Percentiles rank a stretch among this genome's conserved stretches.
Conservation (phyloP, 2,888 invertebrate genomes). For the Chaetogeoica ovagalla region DNA sequence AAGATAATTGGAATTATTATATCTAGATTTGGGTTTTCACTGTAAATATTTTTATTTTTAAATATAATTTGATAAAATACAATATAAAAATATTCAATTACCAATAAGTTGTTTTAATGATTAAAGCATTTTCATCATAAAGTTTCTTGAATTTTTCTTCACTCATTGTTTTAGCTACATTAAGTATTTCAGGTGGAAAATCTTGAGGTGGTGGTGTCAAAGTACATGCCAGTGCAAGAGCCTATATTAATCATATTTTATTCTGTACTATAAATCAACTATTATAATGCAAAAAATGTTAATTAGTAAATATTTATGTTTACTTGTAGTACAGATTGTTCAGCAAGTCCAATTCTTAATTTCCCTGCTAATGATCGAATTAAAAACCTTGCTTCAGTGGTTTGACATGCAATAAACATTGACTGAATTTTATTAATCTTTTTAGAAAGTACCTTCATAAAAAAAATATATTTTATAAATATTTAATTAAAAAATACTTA, state of each 20-base stretch:
- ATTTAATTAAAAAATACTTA: slow-evolving; percentile 19
- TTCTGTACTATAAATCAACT: no score
- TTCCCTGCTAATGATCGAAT: slow-evolving; percentile 91
- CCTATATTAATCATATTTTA: slow-evolving; percentile 62
- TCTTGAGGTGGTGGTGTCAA: slow-evolving; percentile 74
- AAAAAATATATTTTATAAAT: slow-evolving; percentile 44
- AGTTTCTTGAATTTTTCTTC: slow-evolving; percentile 74
- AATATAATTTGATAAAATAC: background rate
- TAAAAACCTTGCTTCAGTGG: slow-evolving; percentile 84
- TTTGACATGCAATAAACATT: slow-evolving; percentile 87
- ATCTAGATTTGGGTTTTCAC: slow-evolving; percentile 95
- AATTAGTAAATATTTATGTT: slow-evolving; percentile 30
- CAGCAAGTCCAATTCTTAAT: slow-evolving; percentile 92
- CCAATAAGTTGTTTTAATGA: slow-evolving; percentile 92
- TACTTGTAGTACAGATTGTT: slow-evolving; percentile 83
- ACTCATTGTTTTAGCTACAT: slow-evolving; percentile 68
- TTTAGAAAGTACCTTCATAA: slow-evolving; percentile 71
- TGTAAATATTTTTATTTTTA: slow-evolving; percentile 59
- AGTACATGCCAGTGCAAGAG: slow-evolving; percentile 84
- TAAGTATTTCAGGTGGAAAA: slow-evolving; percentile 67
- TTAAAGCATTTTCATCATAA: slow-evolving; percentile 74
- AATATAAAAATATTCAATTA: slow-evolving; percentile 59
- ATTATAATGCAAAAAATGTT: background rate
- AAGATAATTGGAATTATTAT: slow-evolving; percentile 78
- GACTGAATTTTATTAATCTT: slow-evolving; percentile 90